Percentiles rank a stretch among this genome's conserved stretches.
phyloP scores from a whole-genome alignment of 92 coral and sea anemone genomes.

The Epizoanthus fatuus region DNA sequence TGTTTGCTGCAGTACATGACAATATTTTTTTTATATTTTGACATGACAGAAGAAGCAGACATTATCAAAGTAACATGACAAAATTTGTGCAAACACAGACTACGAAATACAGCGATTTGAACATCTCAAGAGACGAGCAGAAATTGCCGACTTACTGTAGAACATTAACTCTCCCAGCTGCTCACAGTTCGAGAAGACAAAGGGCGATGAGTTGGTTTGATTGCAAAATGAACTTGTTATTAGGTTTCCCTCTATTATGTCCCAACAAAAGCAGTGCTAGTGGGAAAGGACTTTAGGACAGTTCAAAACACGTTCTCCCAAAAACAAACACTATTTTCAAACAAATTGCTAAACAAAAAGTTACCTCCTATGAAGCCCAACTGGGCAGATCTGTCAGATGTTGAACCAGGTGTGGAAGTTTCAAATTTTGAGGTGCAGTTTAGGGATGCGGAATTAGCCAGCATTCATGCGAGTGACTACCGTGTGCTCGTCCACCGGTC shows the following conservation, averaged over 20 bases:
- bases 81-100: not conserved
- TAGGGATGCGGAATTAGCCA: too few relatives aligned
- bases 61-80: too few relatives aligned
- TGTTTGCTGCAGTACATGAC: too few relatives aligned
- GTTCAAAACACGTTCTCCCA: not conserved
- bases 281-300: not conserved
- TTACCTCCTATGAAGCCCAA: not conserved
- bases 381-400: not conserved
- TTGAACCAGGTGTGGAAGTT: not conserved
- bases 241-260: not conserved
- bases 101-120: not conserved
- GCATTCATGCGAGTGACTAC: too few relatives aligned
- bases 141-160: not conserved
- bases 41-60: too few relatives aligned
- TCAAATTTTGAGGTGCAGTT: conserved; percentile 3
- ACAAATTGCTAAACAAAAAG: not conserved
- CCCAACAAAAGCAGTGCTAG: not conserved
- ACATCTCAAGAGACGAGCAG: conserved; percentile 5
- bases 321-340: not conserved
- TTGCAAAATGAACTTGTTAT: not conserved
- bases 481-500: conserved; percentile 41
- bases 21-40: too few relatives aligned
- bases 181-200: not conserved
- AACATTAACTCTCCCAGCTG: not conserved
- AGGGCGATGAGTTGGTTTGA: not conserved